A percentile compares a stretch with the other conserved stretches of the same genome.
Evolutionary conservation across 2,797 vertebrate genomes (phyloP).

Genomic region (Acestrorhynchus altus): DNA sequence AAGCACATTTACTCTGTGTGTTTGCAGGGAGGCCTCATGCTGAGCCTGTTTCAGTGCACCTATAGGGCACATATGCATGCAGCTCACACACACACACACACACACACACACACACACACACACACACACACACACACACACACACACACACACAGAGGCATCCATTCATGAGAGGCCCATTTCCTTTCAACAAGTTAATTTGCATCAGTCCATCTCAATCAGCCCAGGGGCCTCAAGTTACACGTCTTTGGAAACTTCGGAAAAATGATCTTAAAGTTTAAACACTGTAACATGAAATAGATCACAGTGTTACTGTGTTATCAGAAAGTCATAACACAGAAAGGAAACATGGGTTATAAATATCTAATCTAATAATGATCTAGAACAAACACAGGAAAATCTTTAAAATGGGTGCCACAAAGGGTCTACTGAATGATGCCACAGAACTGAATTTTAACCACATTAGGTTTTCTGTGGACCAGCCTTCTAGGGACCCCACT

Average conservation of each 20-base stretch:
- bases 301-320: too few relatives aligned
- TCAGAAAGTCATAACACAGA: too few relatives aligned
- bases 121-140: background rate
- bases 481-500: too few relatives aligned
- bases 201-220: slow-evolving; percentile 43
- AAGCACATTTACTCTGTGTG: slow-evolving; percentile 15
- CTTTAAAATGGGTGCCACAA: too few relatives aligned
- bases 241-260: background rate
- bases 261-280: background rate
- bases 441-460: too few relatives aligned
- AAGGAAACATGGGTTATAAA: too few relatives aligned
- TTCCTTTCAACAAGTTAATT: slow-evolving; percentile 46
- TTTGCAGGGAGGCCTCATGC: slow-evolving; percentile 8
- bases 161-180: slow-evolving; percentile 49
- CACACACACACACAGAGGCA: background rate
- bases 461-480: too few relatives aligned
- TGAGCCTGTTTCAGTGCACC: slow-evolving; percentile 14
- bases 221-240: slow-evolving; percentile 15
- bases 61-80: slow-evolving; percentile 18
- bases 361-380: background rate
- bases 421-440: too few relatives aligned
- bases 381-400: too few relatives aligned
- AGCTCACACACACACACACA: slow-evolving; percentile 2
- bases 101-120: background rate
- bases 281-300: too few relatives aligned